A percentile compares a stretch with the other conserved stretches of the same genome.
Conservation (phyloP, 2,797 vertebrate species). For the Microcaecilia unicolor region DNA sequence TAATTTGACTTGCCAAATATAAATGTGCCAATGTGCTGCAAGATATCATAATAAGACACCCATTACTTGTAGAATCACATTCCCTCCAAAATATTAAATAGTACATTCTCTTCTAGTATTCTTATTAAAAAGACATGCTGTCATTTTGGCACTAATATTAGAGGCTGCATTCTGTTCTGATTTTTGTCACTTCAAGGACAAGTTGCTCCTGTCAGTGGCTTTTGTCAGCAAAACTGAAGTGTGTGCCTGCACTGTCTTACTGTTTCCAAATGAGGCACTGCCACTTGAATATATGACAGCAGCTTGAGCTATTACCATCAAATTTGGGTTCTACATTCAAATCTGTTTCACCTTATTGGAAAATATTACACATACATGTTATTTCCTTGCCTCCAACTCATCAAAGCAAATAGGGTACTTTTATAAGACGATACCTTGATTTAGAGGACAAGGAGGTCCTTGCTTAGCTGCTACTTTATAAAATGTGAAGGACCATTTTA, state of each 20-base stretch:
- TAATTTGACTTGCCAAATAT: conserved; percentile 11
- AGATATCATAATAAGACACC: not conserved
- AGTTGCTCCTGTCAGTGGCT: conserved; percentile 18
- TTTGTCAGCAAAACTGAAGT: conserved; percentile 5
- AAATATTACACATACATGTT: too few relatives aligned
- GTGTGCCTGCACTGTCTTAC: not conserved
- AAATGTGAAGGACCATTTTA: too few relatives aligned
- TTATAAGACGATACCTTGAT: too few relatives aligned
- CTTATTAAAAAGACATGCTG: not conserved
- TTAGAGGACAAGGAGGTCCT: too few relatives aligned
- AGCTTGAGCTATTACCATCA: conserved; percentile 18
- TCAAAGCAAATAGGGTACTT: too few relatives aligned
- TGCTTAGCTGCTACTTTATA: too few relatives aligned
- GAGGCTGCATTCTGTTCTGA: not conserved
- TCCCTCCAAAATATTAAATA: not conserved
- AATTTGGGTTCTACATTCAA: conserved; percentile 3
- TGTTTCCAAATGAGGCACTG: conserved; percentile 21
- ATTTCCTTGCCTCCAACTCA: too few relatives aligned
- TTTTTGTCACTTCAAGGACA: conserved; percentile 1
- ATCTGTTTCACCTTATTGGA: conserved; percentile 9
- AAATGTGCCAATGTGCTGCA: not conserved
- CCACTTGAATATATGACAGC: conserved; percentile 14
- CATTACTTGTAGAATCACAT: not conserved
- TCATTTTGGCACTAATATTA: conserved; percentile 7
- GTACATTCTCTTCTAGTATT: not conserved